Evolutionary conservation across 2,797 vertebrate genomes (phyloP).

Genomic region (Typhlichthys eigenmanni): DNA sequence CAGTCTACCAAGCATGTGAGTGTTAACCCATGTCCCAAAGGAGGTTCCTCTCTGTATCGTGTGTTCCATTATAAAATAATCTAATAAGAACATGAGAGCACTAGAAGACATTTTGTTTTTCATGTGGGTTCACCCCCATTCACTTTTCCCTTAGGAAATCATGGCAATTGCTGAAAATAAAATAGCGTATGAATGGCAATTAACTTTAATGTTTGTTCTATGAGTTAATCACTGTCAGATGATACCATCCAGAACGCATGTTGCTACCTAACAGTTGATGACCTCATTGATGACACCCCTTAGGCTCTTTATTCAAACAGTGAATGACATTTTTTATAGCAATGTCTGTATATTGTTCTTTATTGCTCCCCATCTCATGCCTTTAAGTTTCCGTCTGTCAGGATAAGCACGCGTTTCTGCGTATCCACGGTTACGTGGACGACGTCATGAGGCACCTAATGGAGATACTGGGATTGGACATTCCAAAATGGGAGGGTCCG

Average conservation of each 20-base stretch:
- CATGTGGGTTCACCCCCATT: no score
- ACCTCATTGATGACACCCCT: no score
- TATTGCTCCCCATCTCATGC: not conserved
- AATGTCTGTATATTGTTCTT: not conserved
- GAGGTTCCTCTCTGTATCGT: not conserved
- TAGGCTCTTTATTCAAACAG: not conserved
- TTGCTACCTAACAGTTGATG: no score
- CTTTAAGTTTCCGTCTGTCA: constrained; percentile 20
- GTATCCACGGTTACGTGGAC: constrained; percentile 89
- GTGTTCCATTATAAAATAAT: no score
- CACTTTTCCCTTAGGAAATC: no score
- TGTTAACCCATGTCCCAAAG: constrained; percentile 21
- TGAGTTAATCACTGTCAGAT: no score
- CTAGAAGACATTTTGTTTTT: no score
- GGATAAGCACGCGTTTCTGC: constrained; percentile 90
- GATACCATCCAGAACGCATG: no score
- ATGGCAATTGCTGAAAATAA: no score
- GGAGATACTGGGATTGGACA: constrained; percentile 84
- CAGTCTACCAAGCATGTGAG: constrained; percentile 95
- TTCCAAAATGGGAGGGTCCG: constrained; percentile 87
- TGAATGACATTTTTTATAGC: not conserved
- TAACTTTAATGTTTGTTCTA: no score
- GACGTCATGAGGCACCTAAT: constrained; percentile 89
- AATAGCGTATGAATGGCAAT: no score
- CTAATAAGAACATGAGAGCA: no score